phyloP scores from a whole-genome alignment of 2,888 invertebrate genomes.

The Andrena bicolor region DNA sequence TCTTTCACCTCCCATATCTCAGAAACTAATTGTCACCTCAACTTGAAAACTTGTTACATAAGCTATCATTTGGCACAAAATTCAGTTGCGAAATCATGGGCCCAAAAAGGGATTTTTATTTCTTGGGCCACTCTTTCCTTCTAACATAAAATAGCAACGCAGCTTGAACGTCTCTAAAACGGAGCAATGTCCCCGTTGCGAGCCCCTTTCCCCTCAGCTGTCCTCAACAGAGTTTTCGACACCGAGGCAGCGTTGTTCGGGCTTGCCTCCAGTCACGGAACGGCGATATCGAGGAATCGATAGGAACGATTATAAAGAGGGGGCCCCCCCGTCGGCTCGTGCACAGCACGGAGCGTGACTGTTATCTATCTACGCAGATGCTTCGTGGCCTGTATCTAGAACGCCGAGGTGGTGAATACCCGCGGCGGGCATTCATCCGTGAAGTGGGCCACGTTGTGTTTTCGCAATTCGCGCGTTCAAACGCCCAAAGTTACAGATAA shows the following conservation, averaged over 20 bases:
- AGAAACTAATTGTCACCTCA: too few species aligned
- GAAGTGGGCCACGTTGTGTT: constrained; percentile 58
- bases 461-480: constrained; percentile 55
- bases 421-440: constrained; percentile 42
- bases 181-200: too few species aligned
- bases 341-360: not conserved
- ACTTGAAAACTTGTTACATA: too few species aligned
- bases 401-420: constrained; percentile 14
- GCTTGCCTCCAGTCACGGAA: not conserved
- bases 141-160: too few species aligned
- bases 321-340: constrained; percentile 8
- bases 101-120: too few species aligned
- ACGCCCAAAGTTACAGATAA: constrained; percentile 59
- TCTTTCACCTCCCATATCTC: too few species aligned
- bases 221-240: not conserved
- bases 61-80: too few species aligned
- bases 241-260: constrained; percentile 8
- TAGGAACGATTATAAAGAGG: constrained; percentile 33
- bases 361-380: constrained; percentile 12
- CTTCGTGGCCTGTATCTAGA: constrained; percentile 27
- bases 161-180: too few species aligned
- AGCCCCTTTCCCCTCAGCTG: too few species aligned
- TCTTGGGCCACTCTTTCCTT: too few species aligned
- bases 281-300: constrained; percentile 25
- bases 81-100: too few species aligned